phyloP scores from a whole-genome alignment of 2,797 vertebrate species.

The Sebastes dallii region DNA sequence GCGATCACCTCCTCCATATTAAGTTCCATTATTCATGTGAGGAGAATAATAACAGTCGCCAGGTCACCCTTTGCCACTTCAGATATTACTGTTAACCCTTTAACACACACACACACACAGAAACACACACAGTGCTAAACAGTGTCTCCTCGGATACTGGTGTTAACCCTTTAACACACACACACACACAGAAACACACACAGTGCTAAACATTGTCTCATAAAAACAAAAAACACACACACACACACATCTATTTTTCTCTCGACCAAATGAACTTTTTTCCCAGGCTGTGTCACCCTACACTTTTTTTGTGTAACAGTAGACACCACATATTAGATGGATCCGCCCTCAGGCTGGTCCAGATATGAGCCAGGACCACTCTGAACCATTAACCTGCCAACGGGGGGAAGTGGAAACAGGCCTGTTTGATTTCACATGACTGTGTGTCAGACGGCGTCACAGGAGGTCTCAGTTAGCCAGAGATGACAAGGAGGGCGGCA shows the following conservation, averaged over 20 bases:
- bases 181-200: no score
- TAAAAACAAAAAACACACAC: no score
- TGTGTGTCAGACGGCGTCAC: constrained; percentile 61
- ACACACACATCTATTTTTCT: background rate
- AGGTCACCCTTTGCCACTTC: constrained; percentile 61
- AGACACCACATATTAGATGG: constrained; percentile 57
- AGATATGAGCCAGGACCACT: constrained; percentile 49
- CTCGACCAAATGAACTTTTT: background rate
- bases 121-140: constrained; percentile 23
- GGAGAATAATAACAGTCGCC: constrained; percentile 72
- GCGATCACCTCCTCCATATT: constrained; percentile 75
- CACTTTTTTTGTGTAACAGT: constrained; percentile 16
- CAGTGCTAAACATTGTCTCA: no score
- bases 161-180: background rate
- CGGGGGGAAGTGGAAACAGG: constrained; percentile 27
- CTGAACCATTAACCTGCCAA: constrained; percentile 47
- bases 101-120: background rate
- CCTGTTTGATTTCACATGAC: constrained; percentile 47
- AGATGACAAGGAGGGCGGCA: constrained; percentile 57
- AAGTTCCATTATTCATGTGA: constrained; percentile 83
- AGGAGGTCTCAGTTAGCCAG: constrained; percentile 48
- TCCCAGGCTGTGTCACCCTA: background rate
- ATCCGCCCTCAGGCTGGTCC: constrained; percentile 36
- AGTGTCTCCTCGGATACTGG: constrained; percentile 16
- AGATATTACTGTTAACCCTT: constrained; percentile 78